phyloP scores from a whole-genome alignment of 2,888 invertebrate genomes.

The Plagodis pulveraria region DNA sequence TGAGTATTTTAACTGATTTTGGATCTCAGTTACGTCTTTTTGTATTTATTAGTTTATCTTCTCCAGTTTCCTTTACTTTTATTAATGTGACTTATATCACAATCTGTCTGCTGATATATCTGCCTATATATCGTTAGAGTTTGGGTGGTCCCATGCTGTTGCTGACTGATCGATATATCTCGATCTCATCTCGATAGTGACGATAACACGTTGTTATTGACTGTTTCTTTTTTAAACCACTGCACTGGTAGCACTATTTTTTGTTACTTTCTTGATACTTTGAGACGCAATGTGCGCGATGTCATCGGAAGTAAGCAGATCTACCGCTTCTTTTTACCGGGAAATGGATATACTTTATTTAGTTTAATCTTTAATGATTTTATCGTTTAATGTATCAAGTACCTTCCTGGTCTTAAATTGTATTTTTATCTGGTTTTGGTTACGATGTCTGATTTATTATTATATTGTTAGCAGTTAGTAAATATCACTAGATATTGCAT shows the following conservation, averaged over 20 bases:
- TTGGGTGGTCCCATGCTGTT: constrained; percentile 62
- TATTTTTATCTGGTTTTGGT: constrained; percentile 5
- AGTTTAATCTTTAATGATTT: not conserved
- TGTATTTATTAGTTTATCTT: constrained; percentile 27
- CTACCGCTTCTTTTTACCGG: constrained; percentile 4
- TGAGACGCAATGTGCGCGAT: constrained; percentile 5
- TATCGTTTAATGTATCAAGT: not conserved
- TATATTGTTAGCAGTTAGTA: not conserved
- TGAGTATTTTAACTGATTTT: not conserved
- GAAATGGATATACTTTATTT: constrained; percentile 5
- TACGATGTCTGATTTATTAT: not conserved
- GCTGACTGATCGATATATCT: constrained; percentile 55
- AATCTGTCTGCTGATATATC: constrained; percentile 17
- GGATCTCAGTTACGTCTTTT: constrained; percentile 3
- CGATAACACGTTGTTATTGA: constrained; percentile 48
- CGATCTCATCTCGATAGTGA: constrained; percentile 50
- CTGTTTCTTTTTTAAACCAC: constrained; percentile 41
- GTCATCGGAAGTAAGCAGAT: constrained; percentile 3
- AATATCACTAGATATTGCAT: too few relatives aligned
- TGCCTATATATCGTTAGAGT: constrained; percentile 24
- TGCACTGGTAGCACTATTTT: constrained; percentile 32
- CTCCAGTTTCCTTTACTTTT: constrained; percentile 24
- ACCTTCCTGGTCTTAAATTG: not conserved
- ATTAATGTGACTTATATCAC: constrained; percentile 15
- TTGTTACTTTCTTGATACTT: constrained; percentile 24